phyloP scores from a whole-genome alignment of 2,113 vertebrate species.

The Tenebrosternarchus preto region DNA sequence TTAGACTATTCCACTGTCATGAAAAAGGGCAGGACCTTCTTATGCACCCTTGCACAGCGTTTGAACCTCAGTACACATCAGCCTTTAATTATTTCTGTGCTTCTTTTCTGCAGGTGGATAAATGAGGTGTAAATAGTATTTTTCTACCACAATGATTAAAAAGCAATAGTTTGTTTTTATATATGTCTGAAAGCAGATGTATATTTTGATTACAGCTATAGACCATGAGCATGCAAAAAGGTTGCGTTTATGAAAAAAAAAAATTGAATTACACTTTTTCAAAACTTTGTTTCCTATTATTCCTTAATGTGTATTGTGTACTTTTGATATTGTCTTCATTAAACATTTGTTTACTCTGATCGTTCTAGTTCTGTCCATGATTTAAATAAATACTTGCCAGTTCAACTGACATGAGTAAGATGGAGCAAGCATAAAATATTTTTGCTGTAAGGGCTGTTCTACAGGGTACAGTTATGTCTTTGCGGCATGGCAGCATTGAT shows the following conservation, averaged over 20 bases:
- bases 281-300: conserved; percentile 39
- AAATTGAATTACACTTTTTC: conserved; percentile 24
- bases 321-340: conserved; percentile 58
- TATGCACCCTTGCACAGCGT: conserved; percentile 55
- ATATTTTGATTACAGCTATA: conserved; percentile 72
- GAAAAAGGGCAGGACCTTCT: conserved; percentile 8
- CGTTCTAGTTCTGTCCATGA: conserved; percentile 18
- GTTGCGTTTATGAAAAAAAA: conserved; percentile 59
- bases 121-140: conserved; percentile 66
- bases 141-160: conserved; percentile 65
- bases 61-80: conserved; percentile 28
- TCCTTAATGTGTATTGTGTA: conserved; percentile 39
- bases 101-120: conserved; percentile 26
- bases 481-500: too few relatives aligned
- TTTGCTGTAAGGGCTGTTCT: too few relatives aligned
- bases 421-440: too few relatives aligned
- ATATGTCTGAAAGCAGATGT: conserved; percentile 63
- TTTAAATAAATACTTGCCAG: background rate
- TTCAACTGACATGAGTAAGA: too few relatives aligned
- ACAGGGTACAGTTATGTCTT: too few relatives aligned
- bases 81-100: conserved; percentile 38
- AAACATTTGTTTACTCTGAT: conserved; percentile 57
- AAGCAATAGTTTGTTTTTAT: conserved; percentile 64
- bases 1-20: background rate
- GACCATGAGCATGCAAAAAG: conserved; percentile 46